Conservation (phyloP, 2,888 invertebrate genomes). For the Lithosia quadra region DNA sequence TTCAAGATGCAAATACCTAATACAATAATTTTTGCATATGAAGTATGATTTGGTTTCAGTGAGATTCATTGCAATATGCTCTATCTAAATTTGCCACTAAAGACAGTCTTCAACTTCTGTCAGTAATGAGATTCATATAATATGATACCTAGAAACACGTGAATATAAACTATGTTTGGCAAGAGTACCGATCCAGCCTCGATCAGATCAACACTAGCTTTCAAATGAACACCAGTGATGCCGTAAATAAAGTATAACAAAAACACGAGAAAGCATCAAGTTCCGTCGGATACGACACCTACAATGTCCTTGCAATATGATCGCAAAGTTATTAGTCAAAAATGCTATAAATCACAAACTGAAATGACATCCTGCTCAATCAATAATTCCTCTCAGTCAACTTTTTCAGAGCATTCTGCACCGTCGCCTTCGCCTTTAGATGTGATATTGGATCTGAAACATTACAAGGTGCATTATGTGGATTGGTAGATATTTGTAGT, state of each 20-base stretch:
- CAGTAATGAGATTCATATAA: constrained; percentile 61
- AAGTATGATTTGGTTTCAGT: constrained; percentile 51
- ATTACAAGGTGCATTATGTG: constrained; percentile 50
- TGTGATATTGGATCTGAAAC: constrained; percentile 85
- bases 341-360: constrained; percentile 78
- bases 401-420: constrained; percentile 86
- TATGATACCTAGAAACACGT: constrained; percentile 48
- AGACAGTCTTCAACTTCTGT: constrained; percentile 67
- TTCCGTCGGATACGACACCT: constrained; percentile 49
- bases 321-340: constrained; percentile 62
- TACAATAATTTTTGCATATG: constrained; percentile 35
- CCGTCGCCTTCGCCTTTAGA: constrained; percentile 86
- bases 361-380: constrained; percentile 59
- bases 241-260: constrained; percentile 51
- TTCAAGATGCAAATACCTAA: constrained; percentile 38
- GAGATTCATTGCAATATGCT: constrained; percentile 61
- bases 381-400: constrained; percentile 84
- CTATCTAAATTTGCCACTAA: constrained; percentile 70
- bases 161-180: constrained; percentile 64
- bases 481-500: constrained; percentile 11
- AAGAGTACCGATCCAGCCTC: constrained; percentile 69
- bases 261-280: constrained; percentile 52
- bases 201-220: constrained; percentile 50
- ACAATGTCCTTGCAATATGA: constrained; percentile 45
- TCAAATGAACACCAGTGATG: constrained; percentile 38